Base-by-base conservation (phyloP, 2,888 invertebrate genomes). In the Ptycholaimellus sp. region DNA sequence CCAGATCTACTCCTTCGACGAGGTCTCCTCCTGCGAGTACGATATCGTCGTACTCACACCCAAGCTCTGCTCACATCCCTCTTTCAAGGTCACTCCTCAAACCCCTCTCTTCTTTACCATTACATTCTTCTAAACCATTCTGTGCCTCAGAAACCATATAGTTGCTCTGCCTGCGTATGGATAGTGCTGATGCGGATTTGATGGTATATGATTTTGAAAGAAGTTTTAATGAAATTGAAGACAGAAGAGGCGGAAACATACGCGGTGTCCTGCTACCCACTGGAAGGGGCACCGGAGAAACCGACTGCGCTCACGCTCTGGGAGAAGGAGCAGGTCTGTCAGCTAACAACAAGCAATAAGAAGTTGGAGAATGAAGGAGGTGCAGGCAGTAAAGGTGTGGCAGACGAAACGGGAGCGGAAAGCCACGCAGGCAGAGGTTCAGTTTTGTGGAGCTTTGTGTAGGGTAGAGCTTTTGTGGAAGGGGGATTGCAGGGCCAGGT, bases 11-110 rank as follows among this genome's bases (percentile, higher is more conserved):
- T 46, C 44, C 1, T 32, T 46, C 13, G 39, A 40, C 2, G 47
- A 47, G 30, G 32, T 44, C 7, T 38, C 81, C 0, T 82, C 80
- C 0, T 93, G 93, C 56, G 78, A 82, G 59, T 93, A 93, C 57
- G 87, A 90, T 61, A 74, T 74, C 2, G 72, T 90, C 13, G 76
- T 93, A 13, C 65, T 87, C 18, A 80, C 87, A 0, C 74, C 79
- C 0, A 61, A 74, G 9, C 65, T 96, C 1, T 96, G 96, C 54
- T 66, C 68, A 25, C 87, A 90, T 65, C 85, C 87, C 0, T 72
- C 72, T 42, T 96, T 49, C 37, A 41, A 42, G 32, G 35, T 42
- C 18, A 7, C 3, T 7, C 7, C 13, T 25, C 25, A 25, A 25
- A 7, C 13, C 13, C 7, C 13, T 25, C 7, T 25, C 7, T 25